phyloP scores from a whole-genome alignment of 2,797 vertebrate species.

The Cygnus olor region DNA sequence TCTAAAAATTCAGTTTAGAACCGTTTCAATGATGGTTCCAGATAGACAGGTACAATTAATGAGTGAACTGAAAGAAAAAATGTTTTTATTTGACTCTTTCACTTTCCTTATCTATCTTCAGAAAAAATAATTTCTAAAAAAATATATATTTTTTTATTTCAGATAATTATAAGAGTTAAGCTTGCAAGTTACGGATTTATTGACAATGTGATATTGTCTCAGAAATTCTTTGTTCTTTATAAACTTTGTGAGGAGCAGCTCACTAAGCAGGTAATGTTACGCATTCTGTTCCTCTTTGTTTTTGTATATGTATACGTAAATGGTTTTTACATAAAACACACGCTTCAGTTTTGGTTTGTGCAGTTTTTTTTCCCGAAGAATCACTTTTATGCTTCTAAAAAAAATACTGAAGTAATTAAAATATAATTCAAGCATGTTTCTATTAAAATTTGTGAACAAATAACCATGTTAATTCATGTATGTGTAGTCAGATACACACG shows the following conservation, averaged over 20 bases:
- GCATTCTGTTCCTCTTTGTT: background rate
- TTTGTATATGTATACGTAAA: background rate
- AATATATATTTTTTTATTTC: constrained; percentile 47
- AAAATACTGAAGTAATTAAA: background rate
- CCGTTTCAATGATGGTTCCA: constrained; percentile 83
- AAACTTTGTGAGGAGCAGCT: constrained; percentile 84
- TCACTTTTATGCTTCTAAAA: background rate
- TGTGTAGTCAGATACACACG: background rate
- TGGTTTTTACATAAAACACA: background rate
- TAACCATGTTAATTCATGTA: background rate
- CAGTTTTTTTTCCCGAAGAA: background rate
- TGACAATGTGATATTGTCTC: constrained; percentile 79
- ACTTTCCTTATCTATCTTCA: background rate
- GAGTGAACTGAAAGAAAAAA: background rate
- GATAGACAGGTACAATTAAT: constrained; percentile 77
- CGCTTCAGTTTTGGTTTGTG: background rate
- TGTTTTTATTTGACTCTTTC: background rate
- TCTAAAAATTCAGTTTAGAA: constrained; percentile 80
- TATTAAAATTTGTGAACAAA: background rate
- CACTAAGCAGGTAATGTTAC: constrained; percentile 79
- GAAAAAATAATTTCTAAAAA: background rate
- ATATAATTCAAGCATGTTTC: background rate
- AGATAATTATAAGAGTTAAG: constrained; percentile 85
- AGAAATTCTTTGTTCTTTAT: constrained; percentile 83
- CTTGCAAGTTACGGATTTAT: constrained; percentile 83